A percentile compares a stretch with the other conserved stretches of the same genome.
These are phyloP conservation scores for Drosophila subquinaria DNA, from an alignment of 2,888 invertebrate genomes.

Conservation along the genomic window DNA sequence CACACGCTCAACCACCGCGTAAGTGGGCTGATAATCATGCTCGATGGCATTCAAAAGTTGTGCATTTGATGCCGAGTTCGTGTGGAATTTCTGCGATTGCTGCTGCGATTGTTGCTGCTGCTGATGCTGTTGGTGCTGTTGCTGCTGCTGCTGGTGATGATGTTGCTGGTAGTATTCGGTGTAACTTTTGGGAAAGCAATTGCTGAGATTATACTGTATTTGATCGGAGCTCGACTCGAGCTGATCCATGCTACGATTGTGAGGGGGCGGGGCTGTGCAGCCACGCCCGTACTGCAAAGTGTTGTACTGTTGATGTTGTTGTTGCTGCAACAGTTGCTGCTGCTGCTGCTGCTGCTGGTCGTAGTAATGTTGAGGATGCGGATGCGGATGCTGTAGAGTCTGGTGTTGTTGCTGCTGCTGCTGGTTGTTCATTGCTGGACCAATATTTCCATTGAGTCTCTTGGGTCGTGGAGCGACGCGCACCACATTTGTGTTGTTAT, in stretches of 20 bases:
- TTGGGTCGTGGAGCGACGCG: slow-evolving; percentile 85
- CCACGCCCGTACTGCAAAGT: slow-evolving; percentile 79
- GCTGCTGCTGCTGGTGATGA: slow-evolving; percentile 61
- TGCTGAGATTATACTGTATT: slow-evolving; percentile 83
- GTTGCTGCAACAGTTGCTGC: slow-evolving; percentile 71
- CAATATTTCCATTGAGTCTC: slow-evolving; percentile 84
- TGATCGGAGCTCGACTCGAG: slow-evolving; percentile 64
- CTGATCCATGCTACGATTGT: slow-evolving; percentile 59
- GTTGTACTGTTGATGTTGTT: slow-evolving; percentile 86
- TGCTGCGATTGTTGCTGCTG: slow-evolving; percentile 32
- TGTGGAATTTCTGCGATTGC: slow-evolving; percentile 51
- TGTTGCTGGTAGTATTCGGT: slow-evolving; percentile 85
- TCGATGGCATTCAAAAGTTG: slow-evolving; percentile 80
- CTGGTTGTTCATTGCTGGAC: slow-evolving; percentile 83
- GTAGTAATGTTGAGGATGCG: slow-evolving; percentile 62
- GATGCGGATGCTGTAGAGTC: slow-evolving; percentile 81
- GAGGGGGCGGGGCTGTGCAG: slow-evolving; percentile 63
- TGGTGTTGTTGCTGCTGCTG: slow-evolving; percentile 83
- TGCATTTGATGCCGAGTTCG: slow-evolving; percentile 72
- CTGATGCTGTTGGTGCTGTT: slow-evolving; percentile 55
- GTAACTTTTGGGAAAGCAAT: slow-evolving; percentile 85
- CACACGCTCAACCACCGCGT: slow-evolving; percentile 80
- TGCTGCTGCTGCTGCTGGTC: slow-evolving; percentile 64
- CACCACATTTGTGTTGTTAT: slow-evolving; percentile 88
- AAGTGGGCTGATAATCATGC: slow-evolving; percentile 81